Percentiles rank a stretch among this genome's conserved stretches.
Conservation (phyloP, 2,113 vertebrate genomes). For the Redunca redunca region DNA sequence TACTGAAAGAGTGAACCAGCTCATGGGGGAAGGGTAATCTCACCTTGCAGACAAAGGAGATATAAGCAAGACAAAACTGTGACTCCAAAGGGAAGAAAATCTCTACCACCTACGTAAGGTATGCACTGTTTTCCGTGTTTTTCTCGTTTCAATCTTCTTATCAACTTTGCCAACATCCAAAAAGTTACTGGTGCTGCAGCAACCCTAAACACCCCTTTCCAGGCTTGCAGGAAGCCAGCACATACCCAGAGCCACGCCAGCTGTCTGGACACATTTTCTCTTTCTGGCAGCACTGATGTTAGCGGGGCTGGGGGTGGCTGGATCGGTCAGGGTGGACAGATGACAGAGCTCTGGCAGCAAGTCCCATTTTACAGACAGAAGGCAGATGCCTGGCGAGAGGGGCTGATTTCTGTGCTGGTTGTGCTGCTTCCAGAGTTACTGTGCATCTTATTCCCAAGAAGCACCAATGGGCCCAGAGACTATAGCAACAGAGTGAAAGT, state of each 20-base stretch:
- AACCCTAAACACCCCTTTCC: neutral
- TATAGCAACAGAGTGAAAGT: neutral
- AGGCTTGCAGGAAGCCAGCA: neutral
- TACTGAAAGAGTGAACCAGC: neutral
- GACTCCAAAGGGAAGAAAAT: neutral
- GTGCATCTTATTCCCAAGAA: neutral
- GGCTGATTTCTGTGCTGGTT: neutral
- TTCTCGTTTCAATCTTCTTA: neutral
- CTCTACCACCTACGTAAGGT: neutral
- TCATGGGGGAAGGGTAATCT: fast-evolving
- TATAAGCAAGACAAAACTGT: neutral
- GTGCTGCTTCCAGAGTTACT: neutral
- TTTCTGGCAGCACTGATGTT: neutral
- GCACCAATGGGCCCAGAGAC: neutral
- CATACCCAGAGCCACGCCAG: fast-evolving
- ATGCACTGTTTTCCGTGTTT: neutral
- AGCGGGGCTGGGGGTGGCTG: neutral
- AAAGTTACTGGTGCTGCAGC: neutral
- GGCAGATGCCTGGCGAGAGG: neutral
- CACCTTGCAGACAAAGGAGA: neutral
- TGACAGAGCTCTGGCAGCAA: neutral
- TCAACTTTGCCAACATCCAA: neutral
- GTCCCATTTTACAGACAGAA: neutral
- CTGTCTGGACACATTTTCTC: neutral
- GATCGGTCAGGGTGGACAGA: neutral